Evolutionary conservation across 1,140 invertebrate genomes (phyloP).

Genomic region (Sitophilus oryzae): DNA sequence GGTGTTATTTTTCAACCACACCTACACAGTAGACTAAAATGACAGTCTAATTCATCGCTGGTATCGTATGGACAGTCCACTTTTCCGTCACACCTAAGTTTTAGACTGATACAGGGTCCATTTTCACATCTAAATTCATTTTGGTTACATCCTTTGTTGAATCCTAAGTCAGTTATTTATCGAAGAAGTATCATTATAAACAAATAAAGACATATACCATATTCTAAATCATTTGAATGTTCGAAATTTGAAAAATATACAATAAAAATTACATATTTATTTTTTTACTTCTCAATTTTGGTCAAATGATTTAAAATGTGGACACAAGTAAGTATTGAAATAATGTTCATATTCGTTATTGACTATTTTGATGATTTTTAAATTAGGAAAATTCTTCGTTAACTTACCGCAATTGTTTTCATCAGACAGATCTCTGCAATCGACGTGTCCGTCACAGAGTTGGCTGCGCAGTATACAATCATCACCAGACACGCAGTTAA

Average conservation of each 20-base stretch:
- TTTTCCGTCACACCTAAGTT: slow-evolving; percentile 47
- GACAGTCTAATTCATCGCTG: slow-evolving; percentile 48
- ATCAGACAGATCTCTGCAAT: slow-evolving; percentile 69
- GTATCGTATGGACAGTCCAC: slow-evolving; percentile 46
- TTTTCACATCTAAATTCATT: slow-evolving; percentile 54
- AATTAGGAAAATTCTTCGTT: no score
- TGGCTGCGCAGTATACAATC: slow-evolving; percentile 48
- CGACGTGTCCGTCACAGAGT: slow-evolving; percentile 57
- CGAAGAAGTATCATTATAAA: not conserved
- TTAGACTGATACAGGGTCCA: slow-evolving; percentile 45
- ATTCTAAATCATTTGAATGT: no score
- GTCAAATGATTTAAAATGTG: no score
- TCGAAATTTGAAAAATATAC: no score
- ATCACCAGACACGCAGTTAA: slow-evolving; percentile 49
- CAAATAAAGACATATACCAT: not conserved
- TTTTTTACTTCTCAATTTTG: not conserved
- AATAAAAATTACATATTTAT: not conserved
- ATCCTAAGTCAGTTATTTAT: not conserved
- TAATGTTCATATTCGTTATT: no score
- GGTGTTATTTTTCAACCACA: not conserved
- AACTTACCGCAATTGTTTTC: slow-evolving; percentile 61
- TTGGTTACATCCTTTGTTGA: slow-evolving; percentile 43
- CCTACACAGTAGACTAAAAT: slow-evolving; percentile 1
- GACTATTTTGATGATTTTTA: no score
- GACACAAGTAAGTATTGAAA: no score